Evolutionary conservation across 2,113 vertebrate genomes (phyloP).

Genomic region (Sebastes fasciatus): DNA sequence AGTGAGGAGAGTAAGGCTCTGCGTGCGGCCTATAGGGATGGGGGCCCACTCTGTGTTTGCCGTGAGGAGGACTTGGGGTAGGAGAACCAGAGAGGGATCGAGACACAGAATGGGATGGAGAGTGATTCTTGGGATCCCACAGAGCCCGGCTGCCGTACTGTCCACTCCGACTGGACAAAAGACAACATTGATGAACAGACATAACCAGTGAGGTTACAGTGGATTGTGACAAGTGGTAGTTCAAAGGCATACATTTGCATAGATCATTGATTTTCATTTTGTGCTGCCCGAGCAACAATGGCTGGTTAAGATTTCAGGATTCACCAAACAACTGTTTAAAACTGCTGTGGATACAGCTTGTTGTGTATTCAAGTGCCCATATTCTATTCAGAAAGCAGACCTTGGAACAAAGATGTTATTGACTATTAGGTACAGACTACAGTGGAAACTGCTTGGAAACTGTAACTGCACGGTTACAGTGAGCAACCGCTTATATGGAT

Average conservation of each 20-base stretch:
- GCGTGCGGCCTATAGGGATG: conserved; percentile 54
- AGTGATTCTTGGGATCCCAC: conserved; percentile 51
- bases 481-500: too few species aligned
- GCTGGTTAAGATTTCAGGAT: not conserved
- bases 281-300: not conserved
- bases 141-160: conserved; percentile 44
- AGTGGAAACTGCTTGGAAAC: too few species aligned
- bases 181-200: not conserved
- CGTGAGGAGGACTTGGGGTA: conserved; percentile 57
- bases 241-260: not conserved
- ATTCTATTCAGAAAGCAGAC: not conserved
- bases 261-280: not conserved
- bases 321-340: not conserved
- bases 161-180: conserved; percentile 41
- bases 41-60: conserved; percentile 20
- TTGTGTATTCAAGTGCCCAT: not conserved
- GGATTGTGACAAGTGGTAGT: not conserved
- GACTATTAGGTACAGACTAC: not conserved
- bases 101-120: conserved; percentile 70
- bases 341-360: not conserved
- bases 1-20: conserved; percentile 63
- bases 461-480: too few species aligned
- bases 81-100: conserved; percentile 71
- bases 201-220: not conserved
- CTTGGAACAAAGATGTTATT: not conserved